phyloP scores from a whole-genome alignment of 2,797 vertebrate species.

The Florisuga fusca region DNA sequence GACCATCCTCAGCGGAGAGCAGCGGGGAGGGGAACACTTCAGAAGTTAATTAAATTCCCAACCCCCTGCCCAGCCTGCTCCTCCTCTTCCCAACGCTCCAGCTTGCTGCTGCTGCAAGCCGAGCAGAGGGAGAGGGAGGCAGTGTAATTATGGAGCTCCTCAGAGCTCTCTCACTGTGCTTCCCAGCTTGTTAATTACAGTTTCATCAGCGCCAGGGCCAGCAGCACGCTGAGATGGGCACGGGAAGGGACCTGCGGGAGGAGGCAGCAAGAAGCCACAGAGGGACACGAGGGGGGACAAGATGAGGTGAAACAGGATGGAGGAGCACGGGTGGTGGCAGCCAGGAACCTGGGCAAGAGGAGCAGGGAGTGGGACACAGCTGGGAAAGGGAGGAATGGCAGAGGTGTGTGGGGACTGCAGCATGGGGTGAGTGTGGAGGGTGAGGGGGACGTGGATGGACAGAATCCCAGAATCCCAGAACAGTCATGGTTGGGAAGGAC shows the following conservation, averaged over 20 bases:
- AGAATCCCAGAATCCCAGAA: too few relatives aligned
- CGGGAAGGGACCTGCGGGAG: background rate
- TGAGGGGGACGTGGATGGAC: background rate
- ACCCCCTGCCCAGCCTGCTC: background rate
- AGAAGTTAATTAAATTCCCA: slow-evolving; percentile 63
- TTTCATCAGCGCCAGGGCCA: background rate
- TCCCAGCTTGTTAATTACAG: slow-evolving; percentile 63
- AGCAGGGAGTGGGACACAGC: background rate
- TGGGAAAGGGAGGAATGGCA: background rate
- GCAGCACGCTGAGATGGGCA: background rate
- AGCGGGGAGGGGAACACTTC: background rate
- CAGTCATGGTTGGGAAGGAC: too few relatives aligned
- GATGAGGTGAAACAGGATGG: rapidly evolving
- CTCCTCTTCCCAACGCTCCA: slow-evolving; percentile 46
- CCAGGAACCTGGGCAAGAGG: background rate
- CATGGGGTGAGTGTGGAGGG: rapidly evolving
- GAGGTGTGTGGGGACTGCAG: too few relatives aligned
- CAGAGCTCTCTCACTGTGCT: slow-evolving; percentile 44
- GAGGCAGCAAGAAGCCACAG: background rate
- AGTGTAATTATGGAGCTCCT: slow-evolving; percentile 64
- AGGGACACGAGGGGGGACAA: background rate
- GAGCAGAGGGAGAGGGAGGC: slow-evolving; percentile 31
- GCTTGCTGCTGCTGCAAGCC: background rate
- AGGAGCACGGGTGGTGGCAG: rapidly evolving
- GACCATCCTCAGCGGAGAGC: background rate